Conservation (phyloP, 2,797 vertebrate genomes). For the Pseudotriccus pelzelni region DNA sequence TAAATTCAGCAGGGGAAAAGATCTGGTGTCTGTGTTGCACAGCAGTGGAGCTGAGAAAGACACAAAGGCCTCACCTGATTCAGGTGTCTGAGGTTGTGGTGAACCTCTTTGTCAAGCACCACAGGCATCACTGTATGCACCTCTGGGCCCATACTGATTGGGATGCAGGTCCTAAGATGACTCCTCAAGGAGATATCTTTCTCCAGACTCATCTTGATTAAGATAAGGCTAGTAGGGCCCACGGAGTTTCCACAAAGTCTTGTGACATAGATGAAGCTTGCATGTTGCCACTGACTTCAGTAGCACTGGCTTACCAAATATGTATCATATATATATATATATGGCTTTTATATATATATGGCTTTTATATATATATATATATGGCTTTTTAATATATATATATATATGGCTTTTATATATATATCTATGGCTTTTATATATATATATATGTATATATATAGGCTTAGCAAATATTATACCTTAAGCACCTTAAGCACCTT, state of each 20-base stretch:
- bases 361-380: too few relatives aligned
- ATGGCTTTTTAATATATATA: too few relatives aligned
- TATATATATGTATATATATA: too few relatives aligned
- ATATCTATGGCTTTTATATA: too few relatives aligned
- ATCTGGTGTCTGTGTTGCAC: neutral
- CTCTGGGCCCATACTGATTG: neutral
- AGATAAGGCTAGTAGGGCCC: rapidly evolving
- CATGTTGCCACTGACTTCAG: neutral
- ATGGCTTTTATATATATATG: too few relatives aligned
- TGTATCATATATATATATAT: too few relatives aligned
- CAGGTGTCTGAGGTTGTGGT: neutral
- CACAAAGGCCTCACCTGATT: neutral
- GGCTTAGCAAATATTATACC: too few relatives aligned
- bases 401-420: too few relatives aligned
- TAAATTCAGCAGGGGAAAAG: neutral
- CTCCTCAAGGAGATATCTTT: neutral
- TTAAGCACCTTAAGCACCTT: neutral
- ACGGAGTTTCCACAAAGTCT: neutral
- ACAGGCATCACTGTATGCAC: neutral
- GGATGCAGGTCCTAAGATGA: neutral
- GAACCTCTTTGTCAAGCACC: neutral
- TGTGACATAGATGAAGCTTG: neutral
- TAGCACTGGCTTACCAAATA: neutral
- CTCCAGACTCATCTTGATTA: neutral
- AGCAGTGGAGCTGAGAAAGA: neutral